phyloP scores from a whole-genome alignment of 2,888 invertebrate genomes.

The Rhaphigaster nebulosa region DNA sequence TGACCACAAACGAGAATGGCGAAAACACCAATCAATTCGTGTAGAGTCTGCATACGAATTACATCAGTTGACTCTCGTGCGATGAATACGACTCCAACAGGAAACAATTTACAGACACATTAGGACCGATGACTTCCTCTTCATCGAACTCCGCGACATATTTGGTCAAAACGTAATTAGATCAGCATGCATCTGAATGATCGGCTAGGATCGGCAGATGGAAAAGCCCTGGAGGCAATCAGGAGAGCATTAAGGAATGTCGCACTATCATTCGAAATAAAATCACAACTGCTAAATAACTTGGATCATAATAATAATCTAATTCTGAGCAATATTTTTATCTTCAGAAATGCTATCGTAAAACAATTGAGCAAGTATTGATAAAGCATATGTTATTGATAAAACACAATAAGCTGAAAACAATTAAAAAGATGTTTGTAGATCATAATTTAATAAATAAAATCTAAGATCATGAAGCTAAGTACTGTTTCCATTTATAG shows the following conservation, averaged over 20 bases:
- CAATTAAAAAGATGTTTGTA: too few species aligned
- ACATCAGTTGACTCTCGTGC: background rate
- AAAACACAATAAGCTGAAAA: too few species aligned
- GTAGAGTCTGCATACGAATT: background rate
- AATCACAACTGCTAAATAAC: background rate
- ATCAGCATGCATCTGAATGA: background rate
- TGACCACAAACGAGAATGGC: conserved; percentile 26
- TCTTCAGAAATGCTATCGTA: background rate
- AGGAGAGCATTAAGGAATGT: background rate
- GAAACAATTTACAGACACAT: background rate
- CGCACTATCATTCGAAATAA: conserved; percentile 5
- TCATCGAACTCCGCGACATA: background rate
- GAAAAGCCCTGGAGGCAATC: background rate
- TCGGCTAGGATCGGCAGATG: background rate
- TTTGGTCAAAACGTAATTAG: conserved; percentile 34
- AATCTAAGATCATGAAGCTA: too few species aligned
- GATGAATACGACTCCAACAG: background rate
- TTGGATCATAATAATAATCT: background rate
- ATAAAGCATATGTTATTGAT: too few species aligned
- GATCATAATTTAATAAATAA: too few species aligned
- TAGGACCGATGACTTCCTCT: background rate
- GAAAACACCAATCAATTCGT: conserved; percentile 1
- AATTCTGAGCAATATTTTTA: background rate
- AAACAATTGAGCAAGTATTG: too few species aligned
- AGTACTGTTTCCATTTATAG: background rate